Evolutionary conservation across 2,888 invertebrate genomes (phyloP).

Genomic region (Lasius platythorax): DNA sequence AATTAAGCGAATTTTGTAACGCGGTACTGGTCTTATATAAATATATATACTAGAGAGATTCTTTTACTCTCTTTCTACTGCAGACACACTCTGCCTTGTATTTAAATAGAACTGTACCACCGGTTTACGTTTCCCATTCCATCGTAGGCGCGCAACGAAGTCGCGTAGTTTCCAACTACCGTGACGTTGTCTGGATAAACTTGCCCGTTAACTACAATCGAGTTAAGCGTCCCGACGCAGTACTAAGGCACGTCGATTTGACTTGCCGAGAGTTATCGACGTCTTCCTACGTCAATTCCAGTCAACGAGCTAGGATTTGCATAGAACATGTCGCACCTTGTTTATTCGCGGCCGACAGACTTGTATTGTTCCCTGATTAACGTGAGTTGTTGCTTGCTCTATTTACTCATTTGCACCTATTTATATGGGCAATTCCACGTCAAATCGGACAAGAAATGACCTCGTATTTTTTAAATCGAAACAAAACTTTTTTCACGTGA

Average conservation of each 20-base stretch:
- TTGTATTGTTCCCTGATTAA: conserved; percentile 64
- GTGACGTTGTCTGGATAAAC: conserved; percentile 52
- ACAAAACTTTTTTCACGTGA: no score
- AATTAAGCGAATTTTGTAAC: conserved; percentile 18
- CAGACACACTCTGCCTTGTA: neutral
- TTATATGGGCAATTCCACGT: neutral
- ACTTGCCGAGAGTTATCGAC: conserved; percentile 69
- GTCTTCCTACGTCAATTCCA: conserved; percentile 63
- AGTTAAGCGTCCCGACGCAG: conserved; percentile 59
- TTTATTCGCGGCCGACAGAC: conserved; percentile 46
- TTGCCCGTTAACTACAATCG: conserved; percentile 63
- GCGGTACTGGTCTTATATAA: neutral
- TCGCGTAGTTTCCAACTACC: conserved; percentile 46
- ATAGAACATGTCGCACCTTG: conserved; percentile 59
- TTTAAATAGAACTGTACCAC: conserved; percentile 13
- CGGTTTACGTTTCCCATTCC: conserved; percentile 46
- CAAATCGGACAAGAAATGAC: no score
- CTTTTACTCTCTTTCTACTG: neutral
- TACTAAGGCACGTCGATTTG: conserved; percentile 62
- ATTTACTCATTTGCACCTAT: neutral
- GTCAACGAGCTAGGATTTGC: conserved; percentile 62
- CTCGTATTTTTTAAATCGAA: no score
- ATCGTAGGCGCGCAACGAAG: conserved; percentile 45
- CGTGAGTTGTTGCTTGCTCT: conserved; percentile 44
- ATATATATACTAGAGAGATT: neutral